These are phyloP conservation scores for Pelodytes ibericus DNA, from an alignment of 2,797 vertebrate genomes.

Conservation along the genomic window DNA sequence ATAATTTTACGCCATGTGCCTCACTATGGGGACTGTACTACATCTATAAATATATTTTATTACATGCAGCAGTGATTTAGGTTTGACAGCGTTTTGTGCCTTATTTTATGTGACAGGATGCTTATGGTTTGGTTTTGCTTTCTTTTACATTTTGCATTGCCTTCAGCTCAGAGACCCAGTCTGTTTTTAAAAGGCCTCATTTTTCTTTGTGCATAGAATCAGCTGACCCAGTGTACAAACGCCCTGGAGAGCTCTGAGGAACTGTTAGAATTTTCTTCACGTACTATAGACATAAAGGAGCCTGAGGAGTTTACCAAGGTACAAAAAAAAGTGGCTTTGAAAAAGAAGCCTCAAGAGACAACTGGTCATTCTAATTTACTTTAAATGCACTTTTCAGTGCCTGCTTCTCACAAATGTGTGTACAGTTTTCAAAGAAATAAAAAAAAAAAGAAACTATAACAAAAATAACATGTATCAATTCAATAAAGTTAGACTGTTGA, in stretches of 20 bases:
- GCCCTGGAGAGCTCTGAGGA: conserved; percentile 84
- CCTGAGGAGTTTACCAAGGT: conserved; percentile 81
- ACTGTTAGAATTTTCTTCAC: conserved; percentile 79
- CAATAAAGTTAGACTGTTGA: no score
- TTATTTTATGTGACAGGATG: no score
- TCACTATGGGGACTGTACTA: no score
- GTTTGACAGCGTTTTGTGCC: no score
- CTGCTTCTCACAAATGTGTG: background rate
- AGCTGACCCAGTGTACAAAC: conserved; percentile 78
- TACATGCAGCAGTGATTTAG: no score
- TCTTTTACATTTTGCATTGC: no score
- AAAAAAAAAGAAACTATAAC: background rate
- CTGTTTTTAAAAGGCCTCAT: background rate
- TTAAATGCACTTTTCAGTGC: conserved; percentile 1
- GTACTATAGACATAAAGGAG: conserved; percentile 78
- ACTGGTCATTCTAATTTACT: conserved; percentile 11
- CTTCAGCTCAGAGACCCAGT: background rate
- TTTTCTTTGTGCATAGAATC: conserved; percentile 68
- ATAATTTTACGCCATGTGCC: no score
- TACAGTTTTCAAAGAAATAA: background rate
- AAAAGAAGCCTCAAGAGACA: conserved; percentile 11
- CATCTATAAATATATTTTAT: no score
- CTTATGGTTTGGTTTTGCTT: no score
- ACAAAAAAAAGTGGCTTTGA: conserved; percentile 55
- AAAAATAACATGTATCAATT: no score